These are phyloP conservation scores for Argopecten irradians DNA, from an alignment of 1,140 invertebrate genomes.

Conservation along the genomic window DNA sequence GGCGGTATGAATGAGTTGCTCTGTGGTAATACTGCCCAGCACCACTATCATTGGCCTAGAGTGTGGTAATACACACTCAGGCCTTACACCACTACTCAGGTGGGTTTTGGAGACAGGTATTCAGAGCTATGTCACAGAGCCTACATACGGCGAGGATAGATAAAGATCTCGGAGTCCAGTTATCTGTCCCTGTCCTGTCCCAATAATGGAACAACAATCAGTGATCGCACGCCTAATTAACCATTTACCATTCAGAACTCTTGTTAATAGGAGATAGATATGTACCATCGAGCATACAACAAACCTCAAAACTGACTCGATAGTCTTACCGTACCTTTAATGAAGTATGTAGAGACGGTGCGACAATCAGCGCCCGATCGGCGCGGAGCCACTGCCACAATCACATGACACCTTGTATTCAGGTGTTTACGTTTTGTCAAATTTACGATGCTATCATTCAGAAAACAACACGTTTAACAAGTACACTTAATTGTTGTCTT, in stretches of 20 bases:
- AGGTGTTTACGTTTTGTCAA: constrained; percentile 10
- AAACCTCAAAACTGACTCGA: constrained; percentile 9
- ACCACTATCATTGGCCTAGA: not conserved
- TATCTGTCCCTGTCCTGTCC: not conserved
- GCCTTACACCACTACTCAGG: not conserved
- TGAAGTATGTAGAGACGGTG: not conserved
- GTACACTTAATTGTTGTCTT: constrained; percentile 22
- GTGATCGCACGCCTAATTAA: constrained; percentile 8
- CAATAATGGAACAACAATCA: constrained; percentile 11
- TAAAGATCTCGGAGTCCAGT: not conserved
- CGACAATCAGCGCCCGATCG: not conserved
- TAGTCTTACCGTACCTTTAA: constrained; percentile 17
- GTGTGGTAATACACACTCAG: not conserved
- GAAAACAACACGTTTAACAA: constrained; percentile 22
- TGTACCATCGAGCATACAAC: not conserved
- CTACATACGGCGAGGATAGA: not conserved
- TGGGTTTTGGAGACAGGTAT: not conserved
- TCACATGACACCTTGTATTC: not conserved
- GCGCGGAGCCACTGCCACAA: not conserved
- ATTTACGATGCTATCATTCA: constrained; percentile 10
- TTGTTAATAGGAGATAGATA: constrained; percentile 11
- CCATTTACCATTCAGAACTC: constrained; percentile 15
- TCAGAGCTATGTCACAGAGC: not conserved
- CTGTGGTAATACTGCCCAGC: not conserved
- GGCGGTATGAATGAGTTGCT: not conserved